Percentiles rank a stretch among this genome's conserved stretches.
Conservation (phyloP, 2,888 invertebrate species). For the Dryobota labecula region DNA sequence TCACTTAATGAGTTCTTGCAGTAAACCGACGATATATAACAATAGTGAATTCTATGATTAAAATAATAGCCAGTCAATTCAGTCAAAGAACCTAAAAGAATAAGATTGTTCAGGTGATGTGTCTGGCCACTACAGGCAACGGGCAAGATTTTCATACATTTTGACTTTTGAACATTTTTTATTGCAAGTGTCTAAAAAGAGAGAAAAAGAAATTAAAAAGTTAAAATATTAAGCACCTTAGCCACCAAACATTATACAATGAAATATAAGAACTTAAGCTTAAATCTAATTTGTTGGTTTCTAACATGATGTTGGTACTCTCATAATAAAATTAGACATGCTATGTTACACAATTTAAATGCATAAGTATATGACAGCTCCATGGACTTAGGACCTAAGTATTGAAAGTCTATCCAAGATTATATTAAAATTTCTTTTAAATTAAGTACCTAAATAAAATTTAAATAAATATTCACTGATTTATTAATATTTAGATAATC, state of each 20-base stretch:
- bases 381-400: not conserved
- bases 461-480: not conserved
- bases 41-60: not conserved
- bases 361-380: conserved; percentile 43
- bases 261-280: not conserved
- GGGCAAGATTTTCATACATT: not conserved
- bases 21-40: too few species aligned
- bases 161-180: not conserved
- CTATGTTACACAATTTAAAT: not conserved
- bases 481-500: not conserved
- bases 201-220: not conserved
- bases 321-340: not conserved
- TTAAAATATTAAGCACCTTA: not conserved
- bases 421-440: too few species aligned
- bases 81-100: not conserved
- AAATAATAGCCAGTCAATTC: not conserved
- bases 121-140: not conserved
- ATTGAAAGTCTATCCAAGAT: not conserved
- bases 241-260: not conserved
- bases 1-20: too few species aligned
- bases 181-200: not conserved
- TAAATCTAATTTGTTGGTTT: not conserved
- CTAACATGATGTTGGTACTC: not conserved
- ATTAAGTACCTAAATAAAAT: not conserved
- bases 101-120: too few species aligned